phyloP scores from a whole-genome alignment of 2,113 vertebrate genomes.

The Lucifuga dentata region DNA sequence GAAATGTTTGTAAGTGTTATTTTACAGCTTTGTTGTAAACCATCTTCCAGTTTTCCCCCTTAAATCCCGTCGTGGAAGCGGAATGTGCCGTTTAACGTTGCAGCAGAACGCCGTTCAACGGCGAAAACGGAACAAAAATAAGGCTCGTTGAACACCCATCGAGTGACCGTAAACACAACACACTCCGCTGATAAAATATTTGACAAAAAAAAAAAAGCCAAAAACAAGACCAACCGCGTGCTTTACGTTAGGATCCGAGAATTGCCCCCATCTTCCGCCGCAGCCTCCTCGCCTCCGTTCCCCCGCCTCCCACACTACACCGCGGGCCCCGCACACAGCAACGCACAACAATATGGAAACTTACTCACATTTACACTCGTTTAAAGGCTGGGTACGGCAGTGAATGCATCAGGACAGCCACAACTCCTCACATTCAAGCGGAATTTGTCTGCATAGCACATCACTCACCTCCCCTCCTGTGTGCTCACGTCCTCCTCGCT shows the following conservation, averaged over 20 bases:
- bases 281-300: slow-evolving; percentile 40
- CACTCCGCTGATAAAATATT: background rate
- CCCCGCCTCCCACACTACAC: slow-evolving; percentile 45
- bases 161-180: background rate
- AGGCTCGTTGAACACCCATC: background rate
- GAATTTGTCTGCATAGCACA: slow-evolving; percentile 36
- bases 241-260: slow-evolving; percentile 2
- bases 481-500: slow-evolving; percentile 61
- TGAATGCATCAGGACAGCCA: background rate
- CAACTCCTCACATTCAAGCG: background rate
- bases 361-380: slow-evolving; percentile 41
- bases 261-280: slow-evolving; percentile 45
- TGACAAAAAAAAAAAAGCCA: slow-evolving; percentile 1
- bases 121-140: background rate
- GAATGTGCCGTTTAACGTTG: background rate
- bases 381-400: background rate
- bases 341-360: slow-evolving; percentile 45
- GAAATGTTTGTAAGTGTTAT: background rate
- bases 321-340: slow-evolving; percentile 47
- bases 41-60: background rate
- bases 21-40: background rate
- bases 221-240: slow-evolving; percentile 7
- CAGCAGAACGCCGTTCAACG: background rate
- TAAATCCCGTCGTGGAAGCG: background rate
- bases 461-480: slow-evolving; percentile 69